These are phyloP conservation scores for Baronia brevicornis DNA, from an alignment of 2,888 invertebrate genomes.

Conservation along the genomic window DNA sequence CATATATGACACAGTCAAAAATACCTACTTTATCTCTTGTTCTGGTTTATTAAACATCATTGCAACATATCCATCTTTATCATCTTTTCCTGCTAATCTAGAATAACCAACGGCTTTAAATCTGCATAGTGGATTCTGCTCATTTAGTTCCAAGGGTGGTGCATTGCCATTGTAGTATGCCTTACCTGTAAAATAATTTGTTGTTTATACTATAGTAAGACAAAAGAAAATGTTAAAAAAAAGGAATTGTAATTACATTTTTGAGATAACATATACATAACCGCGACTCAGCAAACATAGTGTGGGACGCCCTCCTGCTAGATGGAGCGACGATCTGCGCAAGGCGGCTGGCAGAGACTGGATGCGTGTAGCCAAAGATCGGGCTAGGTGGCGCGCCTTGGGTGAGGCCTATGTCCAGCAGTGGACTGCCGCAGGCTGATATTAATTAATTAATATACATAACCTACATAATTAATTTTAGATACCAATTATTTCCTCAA, in stretches of 20 bases:
- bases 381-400: too few relatives aligned
- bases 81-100: slow-evolving; percentile 88
- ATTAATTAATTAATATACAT: too few relatives aligned
- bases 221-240: slow-evolving; percentile 1
- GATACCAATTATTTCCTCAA: too few relatives aligned
- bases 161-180: slow-evolving; percentile 86
- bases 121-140: slow-evolving; percentile 92
- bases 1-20: slow-evolving; percentile 21
- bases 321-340: too few relatives aligned
- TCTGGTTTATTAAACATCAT: slow-evolving; percentile 88
- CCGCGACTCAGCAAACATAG: too few relatives aligned
- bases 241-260: slow-evolving; percentile 2
- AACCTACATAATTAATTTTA: too few relatives aligned
- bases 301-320: too few relatives aligned
- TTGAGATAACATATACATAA: slow-evolving; percentile 2
- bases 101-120: slow-evolving; percentile 97
- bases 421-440: too few relatives aligned
- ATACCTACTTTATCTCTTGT: slow-evolving; percentile 82
- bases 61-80: slow-evolving; percentile 93
- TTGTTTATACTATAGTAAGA: too few relatives aligned
- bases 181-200: slow-evolving; percentile 73
- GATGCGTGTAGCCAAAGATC: too few relatives aligned
- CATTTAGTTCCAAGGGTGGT: slow-evolving; percentile 87
- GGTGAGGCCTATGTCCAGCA: too few relatives aligned
- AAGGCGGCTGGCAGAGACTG: too few relatives aligned